These are phyloP conservation scores for Drosophila suzukii DNA, from an alignment of 1,140 invertebrate genomes.

Conservation along the genomic window DNA sequence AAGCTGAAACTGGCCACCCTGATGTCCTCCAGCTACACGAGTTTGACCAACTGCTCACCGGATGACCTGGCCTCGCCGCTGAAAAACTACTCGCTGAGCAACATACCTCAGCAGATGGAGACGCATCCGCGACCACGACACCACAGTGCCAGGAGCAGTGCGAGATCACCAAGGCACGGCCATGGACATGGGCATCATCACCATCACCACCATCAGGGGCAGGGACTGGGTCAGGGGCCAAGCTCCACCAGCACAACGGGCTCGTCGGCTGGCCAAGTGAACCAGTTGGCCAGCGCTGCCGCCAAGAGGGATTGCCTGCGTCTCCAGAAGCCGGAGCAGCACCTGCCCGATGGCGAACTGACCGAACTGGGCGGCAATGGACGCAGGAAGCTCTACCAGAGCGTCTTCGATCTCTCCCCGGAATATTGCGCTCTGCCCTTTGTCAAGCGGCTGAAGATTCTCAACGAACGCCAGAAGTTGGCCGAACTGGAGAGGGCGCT, in stretches of 20 bases:
- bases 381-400: conserved; percentile 83
- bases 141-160: conserved; percentile 59
- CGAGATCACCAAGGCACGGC: conserved; percentile 51
- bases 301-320: conserved; percentile 47
- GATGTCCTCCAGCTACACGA: conserved; percentile 81
- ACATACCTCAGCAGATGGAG: conserved; percentile 72
- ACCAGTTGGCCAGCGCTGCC: conserved; percentile 16
- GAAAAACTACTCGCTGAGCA: conserved; percentile 76
- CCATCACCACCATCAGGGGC: conserved; percentile 25
- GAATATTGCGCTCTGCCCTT: conserved; percentile 94
- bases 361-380: conserved; percentile 23
- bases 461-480: conserved; percentile 94
- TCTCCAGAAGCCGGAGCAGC: conserved; percentile 65
- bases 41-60: conserved; percentile 72
- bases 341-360: conserved; percentile 43
- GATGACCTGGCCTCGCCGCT: conserved; percentile 62
- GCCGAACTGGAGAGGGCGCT: conserved; percentile 91
- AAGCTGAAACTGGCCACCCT: conserved; percentile 82
- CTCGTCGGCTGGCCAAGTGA: conserved; percentile 30
- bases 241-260: conserved; percentile 51
- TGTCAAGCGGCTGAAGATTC: conserved; percentile 94
- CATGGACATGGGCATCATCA: conserved; percentile 33
- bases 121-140: conserved; percentile 22
- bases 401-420: conserved; percentile 94
- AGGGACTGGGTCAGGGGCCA: conserved; percentile 4